These are phyloP conservation scores for Sepiola atlantica DNA, from an alignment of 2,888 invertebrate species.

Conservation along the genomic window DNA sequence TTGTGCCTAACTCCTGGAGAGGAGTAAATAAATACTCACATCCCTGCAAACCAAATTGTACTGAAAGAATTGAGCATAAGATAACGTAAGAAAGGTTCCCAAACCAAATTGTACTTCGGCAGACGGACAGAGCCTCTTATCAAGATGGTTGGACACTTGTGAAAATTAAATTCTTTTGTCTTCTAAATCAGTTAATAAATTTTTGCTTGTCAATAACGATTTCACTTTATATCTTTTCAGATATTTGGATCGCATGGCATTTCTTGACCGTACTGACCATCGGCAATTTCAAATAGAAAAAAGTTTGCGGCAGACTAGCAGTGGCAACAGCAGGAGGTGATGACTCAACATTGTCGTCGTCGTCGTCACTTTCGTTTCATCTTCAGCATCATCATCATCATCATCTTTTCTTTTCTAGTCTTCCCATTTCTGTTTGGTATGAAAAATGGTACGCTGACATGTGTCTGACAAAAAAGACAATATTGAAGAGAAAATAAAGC, in stretches of 20 bases:
- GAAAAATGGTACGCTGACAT: not conserved
- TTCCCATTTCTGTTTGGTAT: not conserved
- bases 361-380: not conserved
- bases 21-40: no score
- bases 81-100: no score
- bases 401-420: not conserved
- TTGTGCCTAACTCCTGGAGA: no score
- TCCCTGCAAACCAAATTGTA: no score
- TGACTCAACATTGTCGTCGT: not conserved
- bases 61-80: no score
- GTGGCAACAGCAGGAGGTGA: slow-evolving; percentile 60
- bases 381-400: not conserved
- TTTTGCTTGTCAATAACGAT: not conserved
- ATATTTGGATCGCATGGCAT: slow-evolving; percentile 92
- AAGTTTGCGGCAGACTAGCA: slow-evolving; percentile 79
- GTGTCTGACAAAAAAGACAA: not conserved
- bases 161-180: no score
- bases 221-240: slow-evolving; percentile 71
- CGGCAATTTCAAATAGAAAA: slow-evolving; percentile 94
- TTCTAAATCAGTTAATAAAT: no score
- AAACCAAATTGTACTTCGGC: not conserved
- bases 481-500: no score
- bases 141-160: no score
- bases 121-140: no score
- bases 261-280: slow-evolving; percentile 89